Evolutionary conservation across 2,888 invertebrate species (phyloP), one percentile per base, ranked within the genome.

Genomic region (Parnassius smintheus): DNA sequence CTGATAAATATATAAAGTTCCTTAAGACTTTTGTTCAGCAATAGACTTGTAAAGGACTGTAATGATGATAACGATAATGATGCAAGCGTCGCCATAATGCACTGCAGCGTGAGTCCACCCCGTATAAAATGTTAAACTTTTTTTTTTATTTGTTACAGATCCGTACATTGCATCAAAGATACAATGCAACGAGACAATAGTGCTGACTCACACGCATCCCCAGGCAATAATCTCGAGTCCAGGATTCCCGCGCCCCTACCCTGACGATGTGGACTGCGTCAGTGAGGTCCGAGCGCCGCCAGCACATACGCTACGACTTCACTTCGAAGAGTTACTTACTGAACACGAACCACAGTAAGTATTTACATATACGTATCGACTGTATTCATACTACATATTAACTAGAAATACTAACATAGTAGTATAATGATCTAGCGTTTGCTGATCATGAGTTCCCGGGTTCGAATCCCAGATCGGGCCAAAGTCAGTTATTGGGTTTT

Each of bases 321-420:
- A 95, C 72, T 96, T 97, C 75, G 95, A 96, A 69, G 95, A 96
- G 75, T 88, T 97, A 61, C 93, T 95, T 11, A 92, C 96, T 2
- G 96, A 97, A 80, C 94, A 95, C 66, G 95, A 96, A 75, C 94
- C 95, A n/a, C 93, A 94, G 96, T 96, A 84, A 94, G 94, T 93
- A 22, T 53, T 50, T 2, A 50, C 18, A 25, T 25, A 25, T 25
- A 4, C 45, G 7, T 44, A 13, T 9, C 9, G 8, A 41, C 49
- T 35, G 12, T 18, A 52, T 22, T 51, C 22, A 52, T 25, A 12
- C 12, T 52, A 25, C 12, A 46, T 9, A 44, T 22, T 25, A 22
- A 44, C 25, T 18, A 18, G 18, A 18, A 18, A 18, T 18, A 18
- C 18, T 18, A 18, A 18, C 18, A 18, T 18, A 18, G 18, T 18